Conservation (phyloP, 2,113 vertebrate genomes). For the Pedionomus torquatus region DNA sequence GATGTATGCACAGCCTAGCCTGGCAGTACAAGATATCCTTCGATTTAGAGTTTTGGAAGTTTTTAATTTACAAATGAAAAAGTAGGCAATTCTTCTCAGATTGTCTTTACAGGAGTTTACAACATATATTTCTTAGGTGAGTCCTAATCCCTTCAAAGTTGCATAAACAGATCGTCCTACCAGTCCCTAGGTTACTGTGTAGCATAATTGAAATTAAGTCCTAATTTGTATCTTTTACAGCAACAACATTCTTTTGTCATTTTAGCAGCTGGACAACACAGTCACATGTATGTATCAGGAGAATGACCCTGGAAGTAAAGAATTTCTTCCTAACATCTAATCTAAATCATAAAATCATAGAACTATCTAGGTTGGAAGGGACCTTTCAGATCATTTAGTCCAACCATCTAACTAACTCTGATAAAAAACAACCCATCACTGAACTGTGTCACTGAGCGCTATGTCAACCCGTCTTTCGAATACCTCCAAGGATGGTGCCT, state of each 20-base stretch:
- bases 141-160: not conserved
- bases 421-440: not conserved
- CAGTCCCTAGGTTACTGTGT: not conserved
- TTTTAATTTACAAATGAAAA: not conserved
- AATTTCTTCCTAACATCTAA: not conserved
- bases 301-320: not conserved
- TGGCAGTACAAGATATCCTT: not conserved
- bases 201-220: not conserved
- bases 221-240: not conserved
- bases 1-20: not conserved
- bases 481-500: not conserved
- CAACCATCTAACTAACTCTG: not conserved
- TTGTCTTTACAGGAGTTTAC: not conserved
- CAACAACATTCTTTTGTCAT: not conserved
- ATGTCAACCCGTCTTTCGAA: not conserved
- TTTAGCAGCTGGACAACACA: not conserved
- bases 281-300: not conserved
- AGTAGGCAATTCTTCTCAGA: not conserved
- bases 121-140: not conserved
- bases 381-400: not conserved
- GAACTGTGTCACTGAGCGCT: not conserved
- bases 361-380: not conserved
- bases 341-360: not conserved
- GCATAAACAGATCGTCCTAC: not conserved
- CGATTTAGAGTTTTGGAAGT: not conserved